Percentiles rank a stretch among this genome's conserved stretches.
Conservation (phyloP, 2,888 invertebrate species). For the Hypsopygia costalis region DNA sequence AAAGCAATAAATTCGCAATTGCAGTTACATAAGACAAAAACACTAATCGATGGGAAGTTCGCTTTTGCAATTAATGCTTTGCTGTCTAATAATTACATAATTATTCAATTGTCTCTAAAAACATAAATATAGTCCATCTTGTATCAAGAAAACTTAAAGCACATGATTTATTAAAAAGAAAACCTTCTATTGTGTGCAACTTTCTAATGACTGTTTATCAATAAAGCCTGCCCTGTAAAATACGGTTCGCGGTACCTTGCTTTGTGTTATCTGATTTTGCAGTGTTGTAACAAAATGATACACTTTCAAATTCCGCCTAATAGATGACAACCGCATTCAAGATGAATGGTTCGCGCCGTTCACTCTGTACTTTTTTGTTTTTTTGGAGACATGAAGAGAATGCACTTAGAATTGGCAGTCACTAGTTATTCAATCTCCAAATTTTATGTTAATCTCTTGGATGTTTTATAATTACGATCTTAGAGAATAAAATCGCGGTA, state of each 20-base stretch:
- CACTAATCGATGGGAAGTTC: conserved; percentile 10
- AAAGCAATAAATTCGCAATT: too few species aligned
- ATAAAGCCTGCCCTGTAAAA: not conserved
- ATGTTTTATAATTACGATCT: too few species aligned
- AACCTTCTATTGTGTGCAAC: not conserved
- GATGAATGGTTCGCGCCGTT: conserved; percentile 29
- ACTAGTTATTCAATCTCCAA: not conserved
- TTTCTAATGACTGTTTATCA: not conserved
- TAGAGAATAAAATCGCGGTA: too few species aligned
- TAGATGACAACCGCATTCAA: conserved; percentile 6
- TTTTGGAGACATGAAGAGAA: conserved; percentile 4
- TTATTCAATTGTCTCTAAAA: not conserved
- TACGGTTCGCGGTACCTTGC: not conserved
- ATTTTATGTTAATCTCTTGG: too few species aligned
- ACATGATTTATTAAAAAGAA: not conserved
- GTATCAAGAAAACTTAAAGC: too few species aligned
- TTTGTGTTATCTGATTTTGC: conserved; percentile 1
- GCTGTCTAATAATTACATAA: not conserved
- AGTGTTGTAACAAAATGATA: conserved; percentile 29
- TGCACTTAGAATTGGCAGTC: not conserved
- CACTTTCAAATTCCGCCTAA: conserved; percentile 27
- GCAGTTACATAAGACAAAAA: too few species aligned
- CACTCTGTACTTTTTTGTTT: conserved; percentile 24
- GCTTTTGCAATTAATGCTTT: conserved; percentile 13
- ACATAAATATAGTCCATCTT: too few species aligned